phyloP scores from a whole-genome alignment of 2,113 vertebrate species.

The Cyprinodon brontotheroides region DNA sequence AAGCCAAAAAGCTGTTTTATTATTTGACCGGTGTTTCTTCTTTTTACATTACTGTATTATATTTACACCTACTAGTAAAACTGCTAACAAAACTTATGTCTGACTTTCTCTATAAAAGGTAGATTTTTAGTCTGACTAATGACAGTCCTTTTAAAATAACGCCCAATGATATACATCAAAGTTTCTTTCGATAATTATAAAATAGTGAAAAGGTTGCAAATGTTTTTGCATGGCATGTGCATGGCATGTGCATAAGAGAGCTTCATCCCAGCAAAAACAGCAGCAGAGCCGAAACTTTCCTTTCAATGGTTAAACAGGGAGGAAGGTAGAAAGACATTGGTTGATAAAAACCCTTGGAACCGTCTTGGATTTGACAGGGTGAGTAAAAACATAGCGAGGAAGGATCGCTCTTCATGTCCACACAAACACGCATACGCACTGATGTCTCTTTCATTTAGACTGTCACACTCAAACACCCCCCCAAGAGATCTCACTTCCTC shows the following conservation, averaged over 20 bases:
- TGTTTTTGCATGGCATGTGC: not conserved
- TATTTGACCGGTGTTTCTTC: no score
- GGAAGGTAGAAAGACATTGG: conserved; percentile 80
- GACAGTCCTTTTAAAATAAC: not conserved
- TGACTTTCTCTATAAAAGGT: no score
- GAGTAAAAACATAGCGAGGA: conserved; percentile 58
- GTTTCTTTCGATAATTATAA: not conserved
- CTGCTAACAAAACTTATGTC: no score
- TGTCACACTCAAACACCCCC: conserved; percentile 89
- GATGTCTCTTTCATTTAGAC: conserved; percentile 90
- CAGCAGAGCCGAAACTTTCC: conserved; percentile 6
- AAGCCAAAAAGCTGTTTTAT: no score
- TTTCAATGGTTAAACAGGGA: conserved; percentile 78
- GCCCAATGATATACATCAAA: not conserved
- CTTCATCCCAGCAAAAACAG: conserved; percentile 3
- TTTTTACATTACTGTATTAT: no score
- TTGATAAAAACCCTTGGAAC: conserved; percentile 85
- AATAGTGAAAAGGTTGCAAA: not conserved
- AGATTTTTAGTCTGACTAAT: no score
- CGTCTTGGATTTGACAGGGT: conserved; percentile 60
- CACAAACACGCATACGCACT: conserved; percentile 51
- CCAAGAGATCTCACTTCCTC: conserved; percentile 88
- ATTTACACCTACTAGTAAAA: no score
- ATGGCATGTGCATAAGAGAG: not conserved
- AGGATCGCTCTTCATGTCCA: conserved; percentile 57